Percentiles rank a stretch among this genome's conserved stretches.
Evolutionary conservation across 2,797 vertebrate genomes (phyloP).

Genomic region (Erpetoichthys calabaricus): DNA sequence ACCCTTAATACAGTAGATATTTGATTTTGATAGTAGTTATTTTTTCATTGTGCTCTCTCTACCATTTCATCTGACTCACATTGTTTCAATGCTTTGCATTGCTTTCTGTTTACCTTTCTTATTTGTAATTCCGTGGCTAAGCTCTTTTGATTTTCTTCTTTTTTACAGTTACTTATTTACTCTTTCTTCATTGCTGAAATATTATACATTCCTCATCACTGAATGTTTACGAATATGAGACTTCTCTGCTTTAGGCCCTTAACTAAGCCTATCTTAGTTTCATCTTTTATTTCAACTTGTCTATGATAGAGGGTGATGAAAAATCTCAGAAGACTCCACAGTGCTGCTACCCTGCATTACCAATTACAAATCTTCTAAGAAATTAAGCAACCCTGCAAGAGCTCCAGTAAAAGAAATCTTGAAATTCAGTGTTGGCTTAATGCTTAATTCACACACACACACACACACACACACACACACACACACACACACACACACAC

Average conservation of each 20-base stretch:
- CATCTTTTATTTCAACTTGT: conserved; percentile 10
- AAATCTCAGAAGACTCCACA: conserved; percentile 10
- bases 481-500: too few species aligned
- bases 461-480: too few species aligned
- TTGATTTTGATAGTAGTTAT: conserved; percentile 9
- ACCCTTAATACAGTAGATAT: conserved; percentile 10
- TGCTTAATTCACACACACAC: too few species aligned
- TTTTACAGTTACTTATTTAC: too few species aligned
- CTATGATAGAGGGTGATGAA: conserved; percentile 9
- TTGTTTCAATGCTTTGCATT: conserved; percentile 5
- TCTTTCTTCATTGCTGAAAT: too few species aligned
- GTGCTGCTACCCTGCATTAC: conserved; percentile 10
- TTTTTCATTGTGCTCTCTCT: conserved; percentile 5
- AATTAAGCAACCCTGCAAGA: conserved; percentile 9
- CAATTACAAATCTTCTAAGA: conserved; percentile 12
- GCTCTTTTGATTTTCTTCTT: conserved; percentile 1
- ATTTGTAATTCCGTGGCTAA: conserved; percentile 3
- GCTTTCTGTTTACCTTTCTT: conserved; percentile 7
- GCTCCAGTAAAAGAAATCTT: conserved; percentile 7
- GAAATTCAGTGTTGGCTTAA: conserved; percentile 5
- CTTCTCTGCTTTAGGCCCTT: conserved; percentile 3
- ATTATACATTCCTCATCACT: too few species aligned
- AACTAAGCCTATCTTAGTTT: conserved; percentile 8
- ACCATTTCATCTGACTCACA: conserved; percentile 11
- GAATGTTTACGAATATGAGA: too few species aligned